Evolutionary conservation across 2,888 invertebrate species (phyloP).

Genomic region (Neoitamus cyanurus): DNA sequence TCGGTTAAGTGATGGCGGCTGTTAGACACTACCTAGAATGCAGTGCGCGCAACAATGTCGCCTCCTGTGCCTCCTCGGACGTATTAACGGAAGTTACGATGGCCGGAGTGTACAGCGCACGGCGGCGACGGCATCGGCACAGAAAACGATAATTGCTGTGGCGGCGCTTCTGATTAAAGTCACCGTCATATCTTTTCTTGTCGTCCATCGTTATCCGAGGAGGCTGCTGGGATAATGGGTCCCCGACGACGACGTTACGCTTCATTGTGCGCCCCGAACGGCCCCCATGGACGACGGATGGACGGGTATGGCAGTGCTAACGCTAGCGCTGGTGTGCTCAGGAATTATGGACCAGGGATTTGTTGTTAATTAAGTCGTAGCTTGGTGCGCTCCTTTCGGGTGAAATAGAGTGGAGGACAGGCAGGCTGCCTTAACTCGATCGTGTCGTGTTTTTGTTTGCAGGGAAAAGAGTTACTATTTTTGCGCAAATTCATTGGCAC

Average conservation of each 20-base stretch:
- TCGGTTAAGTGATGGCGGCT: slow-evolving; percentile 46
- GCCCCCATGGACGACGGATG: background rate
- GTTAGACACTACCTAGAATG: slow-evolving; percentile 26
- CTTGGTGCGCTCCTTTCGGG: slow-evolving; percentile 1
- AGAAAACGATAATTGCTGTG: slow-evolving; percentile 44
- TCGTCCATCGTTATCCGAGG: slow-evolving; percentile 16
- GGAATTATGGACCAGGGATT: slow-evolving; percentile 39
- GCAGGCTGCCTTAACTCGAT: background rate
- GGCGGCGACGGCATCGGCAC: background rate
- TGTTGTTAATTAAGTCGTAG: slow-evolving; percentile 40
- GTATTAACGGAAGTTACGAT: slow-evolving; percentile 44
- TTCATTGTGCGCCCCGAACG: slow-evolving; percentile 19
- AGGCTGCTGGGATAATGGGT: slow-evolving; percentile 29
- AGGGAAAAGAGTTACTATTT: background rate
- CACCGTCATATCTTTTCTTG: slow-evolving; percentile 36
- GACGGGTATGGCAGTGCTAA: background rate
- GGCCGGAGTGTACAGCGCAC: background rate
- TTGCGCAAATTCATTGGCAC: background rate
- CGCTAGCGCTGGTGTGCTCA: background rate
- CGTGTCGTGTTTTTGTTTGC: background rate
- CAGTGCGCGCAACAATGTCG: slow-evolving; percentile 34
- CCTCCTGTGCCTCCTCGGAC: background rate
- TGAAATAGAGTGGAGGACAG: background rate
- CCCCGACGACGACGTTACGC: background rate
- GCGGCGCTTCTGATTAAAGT: slow-evolving; percentile 48